Base-by-base conservation (phyloP, 2,113 vertebrate genomes). In the Amazona guildingii region DNA sequence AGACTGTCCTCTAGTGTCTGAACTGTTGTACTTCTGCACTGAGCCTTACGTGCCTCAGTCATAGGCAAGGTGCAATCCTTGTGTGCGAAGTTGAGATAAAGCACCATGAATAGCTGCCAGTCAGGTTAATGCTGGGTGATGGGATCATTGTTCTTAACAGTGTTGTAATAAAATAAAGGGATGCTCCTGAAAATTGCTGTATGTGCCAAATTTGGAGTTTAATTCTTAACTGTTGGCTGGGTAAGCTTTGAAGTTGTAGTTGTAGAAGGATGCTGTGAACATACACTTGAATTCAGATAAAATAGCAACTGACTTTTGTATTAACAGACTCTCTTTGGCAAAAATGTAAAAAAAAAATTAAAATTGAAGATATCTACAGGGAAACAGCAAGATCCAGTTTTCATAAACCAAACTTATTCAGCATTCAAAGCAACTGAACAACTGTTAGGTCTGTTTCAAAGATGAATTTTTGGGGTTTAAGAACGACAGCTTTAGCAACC, bases 41-140 rank as follows among this genome's bases (percentile, higher is more conserved):
- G 98, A 96, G 74, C 98, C 98, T 95, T 78, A 95, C 0, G 96
- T 97, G 98, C 98, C 98, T 98, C 98, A 2, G 5, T 82, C 82
- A 39, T 13, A 68, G 98, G 97, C 95, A 69, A 82, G 95, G 98
- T 95, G 96, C 94, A 44, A 64, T 72, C 82, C 59, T 35, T 28
- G 67, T 4, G 37, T 31, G 82, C 29, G 81, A 82, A 88, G 90
- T 21, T 83, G 77, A 46, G 57, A 72, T 72, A 69, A 91, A 95
- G 97, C 97, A 97, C 97, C 97, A 97, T 96, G 94, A 97, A 91
- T 69, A 97, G 97, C 97, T 95, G 97, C 95, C 94, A 39, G 82
- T 95, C 95, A 95, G 95, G 95, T 81, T 91, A 88, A 37, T 46
- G 75, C 91, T 24, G 81, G 90, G 67, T 72, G 86, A 75, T 85